phyloP scores from a whole-genome alignment of 2,797 vertebrate genomes.

The Peromyscus aztecus region DNA sequence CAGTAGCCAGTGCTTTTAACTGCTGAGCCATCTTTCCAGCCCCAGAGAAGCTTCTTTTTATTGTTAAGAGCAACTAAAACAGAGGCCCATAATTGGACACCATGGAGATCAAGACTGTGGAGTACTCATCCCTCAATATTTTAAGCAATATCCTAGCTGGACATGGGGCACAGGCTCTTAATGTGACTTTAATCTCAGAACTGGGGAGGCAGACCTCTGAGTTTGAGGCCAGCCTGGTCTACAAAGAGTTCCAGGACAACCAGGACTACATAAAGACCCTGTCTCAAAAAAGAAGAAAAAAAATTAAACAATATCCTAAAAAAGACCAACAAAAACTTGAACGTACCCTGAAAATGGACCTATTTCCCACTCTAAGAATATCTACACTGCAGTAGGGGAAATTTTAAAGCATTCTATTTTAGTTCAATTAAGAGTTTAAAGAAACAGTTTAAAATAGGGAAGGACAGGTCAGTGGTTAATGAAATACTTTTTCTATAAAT shows the following conservation, averaged over 20 bases:
- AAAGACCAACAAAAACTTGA: background rate
- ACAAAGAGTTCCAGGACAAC: background rate
- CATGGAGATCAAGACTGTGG: background rate
- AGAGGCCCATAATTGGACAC: background rate
- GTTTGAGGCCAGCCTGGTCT: background rate
- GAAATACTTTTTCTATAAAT: background rate
- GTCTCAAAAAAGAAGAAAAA: background rate
- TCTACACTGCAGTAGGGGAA: background rate
- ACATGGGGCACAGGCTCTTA: background rate
- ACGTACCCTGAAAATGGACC: conserved; percentile 38
- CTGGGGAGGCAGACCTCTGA: background rate
- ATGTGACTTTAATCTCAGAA: background rate
- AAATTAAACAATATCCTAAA: conserved; percentile 21
- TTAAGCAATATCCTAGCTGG: background rate
- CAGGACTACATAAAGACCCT: background rate
- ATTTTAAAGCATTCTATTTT: conserved; percentile 5
- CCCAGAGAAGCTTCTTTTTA: background rate
- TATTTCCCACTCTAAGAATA: conserved; percentile 16
- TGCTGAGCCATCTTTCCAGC: background rate
- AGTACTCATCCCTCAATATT: background rate
- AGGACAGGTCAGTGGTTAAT: conserved; percentile 36
- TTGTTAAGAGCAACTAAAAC: background rate
- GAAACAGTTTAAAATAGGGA: background rate
- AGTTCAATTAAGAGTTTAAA: conserved; percentile 45
- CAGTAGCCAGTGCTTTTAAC: background rate